Base-by-base conservation (phyloP, 2,888 invertebrate species). In the Chrysodeixis includens region DNA sequence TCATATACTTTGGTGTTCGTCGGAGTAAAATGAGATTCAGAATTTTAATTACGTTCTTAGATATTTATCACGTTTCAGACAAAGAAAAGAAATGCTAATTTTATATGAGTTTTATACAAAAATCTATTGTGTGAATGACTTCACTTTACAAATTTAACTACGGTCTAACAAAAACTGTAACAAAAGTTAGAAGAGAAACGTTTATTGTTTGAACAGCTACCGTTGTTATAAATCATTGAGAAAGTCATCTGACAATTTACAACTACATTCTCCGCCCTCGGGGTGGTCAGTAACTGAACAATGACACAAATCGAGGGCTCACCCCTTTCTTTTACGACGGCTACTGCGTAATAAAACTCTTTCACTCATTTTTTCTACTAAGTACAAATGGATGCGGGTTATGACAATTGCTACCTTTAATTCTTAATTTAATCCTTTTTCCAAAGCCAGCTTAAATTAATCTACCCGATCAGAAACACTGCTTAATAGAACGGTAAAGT, bases 331-430 rank as follows among this genome's bases (percentile, higher is more conserved):
- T 88, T 88, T 87, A 88, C 79, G 81, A 81, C 71, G 72, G 91
- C 93, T 93, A 92, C 93, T 91, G 90, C 81, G 77, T 85, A 84
- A 90, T 93, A 92, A 92, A 92, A 88, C 86, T 86, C 78, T 91
- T 89, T 91, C 86, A 86, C 62, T 46, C 55, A 60, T 30, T 61
- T 71, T 68, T 74, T 79, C 76, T 65, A 51, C 60, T 64, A 66
- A 71, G 66, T 72, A 65, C 73, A 71, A 79, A 77, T 71, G 69
- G 75, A 75, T 81, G 78, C 79, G 73, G 74, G 77, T 60, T 56
- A 18, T 20, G 46, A 57, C 14, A 59, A 61, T 61, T 55, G 51
- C 71, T 75, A 63, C 69, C 71, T 51, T 62, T 57, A 54, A 60
- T 56, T 66, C 44, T 46, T 26, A 7, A 1, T 65, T 63, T 70